Evolutionary conservation across 2,888 invertebrate genomes (phyloP).

Genomic region (Phania funesta): DNA sequence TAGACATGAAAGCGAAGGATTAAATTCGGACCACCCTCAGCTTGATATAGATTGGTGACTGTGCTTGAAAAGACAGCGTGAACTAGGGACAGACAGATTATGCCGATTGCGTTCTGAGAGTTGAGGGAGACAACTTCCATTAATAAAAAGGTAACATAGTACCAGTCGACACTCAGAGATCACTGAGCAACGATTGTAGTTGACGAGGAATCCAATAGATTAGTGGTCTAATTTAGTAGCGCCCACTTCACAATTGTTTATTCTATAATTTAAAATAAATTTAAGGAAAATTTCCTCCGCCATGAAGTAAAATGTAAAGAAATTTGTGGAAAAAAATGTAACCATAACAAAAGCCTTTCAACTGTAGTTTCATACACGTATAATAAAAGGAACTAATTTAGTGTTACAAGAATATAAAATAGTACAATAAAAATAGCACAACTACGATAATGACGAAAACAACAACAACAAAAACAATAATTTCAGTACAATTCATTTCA

Average conservation of each 20-base stretch:
- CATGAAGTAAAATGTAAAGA: not conserved
- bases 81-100: too few relatives aligned
- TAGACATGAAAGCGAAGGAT: too few relatives aligned
- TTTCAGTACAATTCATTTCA: conserved; percentile 37
- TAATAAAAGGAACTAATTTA: conserved; percentile 46
- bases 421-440: conserved; percentile 11
- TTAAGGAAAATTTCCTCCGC: not conserved
- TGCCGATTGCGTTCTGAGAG: too few relatives aligned
- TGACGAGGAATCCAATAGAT: too few relatives aligned
- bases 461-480: conserved; percentile 35
- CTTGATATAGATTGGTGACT: too few relatives aligned
- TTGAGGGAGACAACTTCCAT: too few relatives aligned
- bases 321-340: not conserved
- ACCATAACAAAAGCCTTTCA: not conserved
- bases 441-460: conserved; percentile 5
- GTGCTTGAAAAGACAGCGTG: too few relatives aligned
- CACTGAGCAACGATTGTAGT: too few relatives aligned
- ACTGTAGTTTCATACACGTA: not conserved
- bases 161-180: too few relatives aligned
- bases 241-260: not conserved
- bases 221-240: too few relatives aligned
- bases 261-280: not conserved
- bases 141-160: too few relatives aligned
- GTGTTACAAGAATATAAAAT: conserved; percentile 16
- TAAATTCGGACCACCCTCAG: too few relatives aligned